Evolutionary conservation across 2,113 vertebrate genomes (phyloP), one percentile per base, ranked within the genome.

Genomic region (Nesoenas mayeri): DNA sequence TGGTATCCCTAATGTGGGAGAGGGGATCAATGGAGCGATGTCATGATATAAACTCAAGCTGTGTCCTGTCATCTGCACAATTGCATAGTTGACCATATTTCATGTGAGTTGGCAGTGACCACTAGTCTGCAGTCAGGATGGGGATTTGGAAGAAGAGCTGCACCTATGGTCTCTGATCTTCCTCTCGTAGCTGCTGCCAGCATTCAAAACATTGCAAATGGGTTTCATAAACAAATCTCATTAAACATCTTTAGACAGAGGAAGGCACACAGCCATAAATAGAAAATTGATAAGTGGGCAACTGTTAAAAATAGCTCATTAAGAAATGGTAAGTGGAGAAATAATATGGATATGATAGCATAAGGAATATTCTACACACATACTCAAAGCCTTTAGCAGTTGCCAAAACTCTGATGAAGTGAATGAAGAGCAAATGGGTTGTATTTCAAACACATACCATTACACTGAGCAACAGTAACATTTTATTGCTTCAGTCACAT

Each of bases 381-480:
- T 91, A 91, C 83, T 84, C 42, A 31, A 66, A 91, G 73, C 51
- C 58, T 73, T 93, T 62, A 91, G 70, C 1, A 10, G 93, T 95
- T 98, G 97, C 98, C 98, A 98, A 90, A 67, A 77, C 91, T 96
- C 94, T 93, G 95, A 70, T 95, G 85, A 96, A 97, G 94, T 97
- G 97, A 98, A 97, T 95, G 97, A 97, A 97, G 97, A 97, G 96
- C 97, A 97, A 98, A 97, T 95, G 98, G 97, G 96, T 98, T 98
- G 93, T 95, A 98, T 98, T 98, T 98, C 98, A 98, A 97, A 96
- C 98, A 97, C 98, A 98, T 98, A 97, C 98, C 98, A 98, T 97
- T 95, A 94, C 93, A 92, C 92, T 98, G 97, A 98, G 98, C 94
- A 94, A 93, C 69, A 61, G 94, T 69, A 94, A 97, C 95, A 34